Conservation (phyloP, 1,140 invertebrate genomes). For the Colletes latitarsis region DNA sequence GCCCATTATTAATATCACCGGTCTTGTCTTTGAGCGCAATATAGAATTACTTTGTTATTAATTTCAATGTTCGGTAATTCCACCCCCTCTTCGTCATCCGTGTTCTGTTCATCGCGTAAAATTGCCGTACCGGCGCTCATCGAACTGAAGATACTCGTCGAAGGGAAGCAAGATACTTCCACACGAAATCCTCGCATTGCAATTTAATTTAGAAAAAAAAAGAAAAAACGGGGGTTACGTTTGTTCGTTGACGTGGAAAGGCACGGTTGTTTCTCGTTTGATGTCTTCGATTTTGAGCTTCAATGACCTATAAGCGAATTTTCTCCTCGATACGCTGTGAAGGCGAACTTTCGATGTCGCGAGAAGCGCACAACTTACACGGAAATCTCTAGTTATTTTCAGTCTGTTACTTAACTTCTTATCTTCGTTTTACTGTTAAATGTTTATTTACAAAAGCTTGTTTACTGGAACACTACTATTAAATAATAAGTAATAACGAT, state of each 20-base stretch:
- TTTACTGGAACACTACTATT: too few relatives aligned
- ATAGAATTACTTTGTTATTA: conserved; percentile 80
- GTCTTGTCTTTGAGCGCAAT: conserved; percentile 77
- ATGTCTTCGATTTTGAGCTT: background rate
- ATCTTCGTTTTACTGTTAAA: too few relatives aligned
- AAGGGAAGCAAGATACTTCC: conserved; percentile 2
- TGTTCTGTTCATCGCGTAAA: background rate
- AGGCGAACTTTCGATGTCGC: background rate
- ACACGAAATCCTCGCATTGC: background rate
- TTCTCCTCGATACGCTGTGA: background rate
- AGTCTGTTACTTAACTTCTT: too few relatives aligned
- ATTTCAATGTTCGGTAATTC: conserved; percentile 67
- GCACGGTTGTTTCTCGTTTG: conserved; percentile 9
- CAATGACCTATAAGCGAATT: background rate
- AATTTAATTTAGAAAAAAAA: conserved; percentile 21
- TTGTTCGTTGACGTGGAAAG: background rate
- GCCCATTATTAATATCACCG: conserved; percentile 78
- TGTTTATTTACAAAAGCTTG: too few relatives aligned
- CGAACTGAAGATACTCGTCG: conserved; percentile 6
- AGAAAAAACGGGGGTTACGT: background rate
- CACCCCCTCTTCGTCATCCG: background rate
- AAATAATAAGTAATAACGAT: too few relatives aligned
- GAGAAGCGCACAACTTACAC: too few relatives aligned
- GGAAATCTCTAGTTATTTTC: too few relatives aligned
- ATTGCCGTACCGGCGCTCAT: background rate